phyloP scores from a whole-genome alignment of 2,113 vertebrate genomes.

The Galemys pyrenaicus region DNA sequence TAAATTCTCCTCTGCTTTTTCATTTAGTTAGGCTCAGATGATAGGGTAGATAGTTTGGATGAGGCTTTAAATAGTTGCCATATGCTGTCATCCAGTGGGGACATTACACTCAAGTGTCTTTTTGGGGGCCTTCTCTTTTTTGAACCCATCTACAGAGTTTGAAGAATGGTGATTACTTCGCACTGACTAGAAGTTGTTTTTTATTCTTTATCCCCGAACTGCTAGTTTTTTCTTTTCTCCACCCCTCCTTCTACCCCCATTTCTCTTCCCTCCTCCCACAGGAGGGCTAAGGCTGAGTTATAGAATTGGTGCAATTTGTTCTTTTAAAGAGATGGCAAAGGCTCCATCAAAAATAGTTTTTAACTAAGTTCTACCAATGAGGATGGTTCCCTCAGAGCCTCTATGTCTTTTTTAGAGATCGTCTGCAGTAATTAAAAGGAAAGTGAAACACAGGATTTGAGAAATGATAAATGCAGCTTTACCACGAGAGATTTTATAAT shows the following conservation, averaged over 20 bases:
- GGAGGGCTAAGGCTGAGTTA: neutral
- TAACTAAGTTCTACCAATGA: neutral
- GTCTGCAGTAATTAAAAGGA: conserved; percentile 54
- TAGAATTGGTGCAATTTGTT: neutral
- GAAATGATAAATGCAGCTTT: conserved; percentile 49
- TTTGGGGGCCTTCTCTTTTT: neutral
- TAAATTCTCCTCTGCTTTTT: conserved; percentile 11
- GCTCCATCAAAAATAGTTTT: neutral
- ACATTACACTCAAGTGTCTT: neutral
- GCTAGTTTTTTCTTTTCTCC: neutral
- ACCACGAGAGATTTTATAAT: neutral
- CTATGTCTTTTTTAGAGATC: neutral
- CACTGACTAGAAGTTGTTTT: neutral
- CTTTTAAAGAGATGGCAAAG: neutral
- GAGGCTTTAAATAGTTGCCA: neutral
- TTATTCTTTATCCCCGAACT: neutral
- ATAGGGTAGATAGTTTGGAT: neutral
- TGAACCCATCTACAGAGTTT: neutral
- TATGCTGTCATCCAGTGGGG: neutral
- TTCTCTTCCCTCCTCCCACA: neutral
- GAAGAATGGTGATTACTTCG: neutral
- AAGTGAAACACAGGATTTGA: conserved; percentile 22
- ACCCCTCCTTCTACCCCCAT: neutral
- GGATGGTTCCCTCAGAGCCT: neutral
- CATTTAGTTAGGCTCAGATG: neutral